Evolutionary conservation across 2,888 invertebrate species (phyloP), one percentile per base, ranked within the genome.

Genomic region (Galerucella pusilla): DNA sequence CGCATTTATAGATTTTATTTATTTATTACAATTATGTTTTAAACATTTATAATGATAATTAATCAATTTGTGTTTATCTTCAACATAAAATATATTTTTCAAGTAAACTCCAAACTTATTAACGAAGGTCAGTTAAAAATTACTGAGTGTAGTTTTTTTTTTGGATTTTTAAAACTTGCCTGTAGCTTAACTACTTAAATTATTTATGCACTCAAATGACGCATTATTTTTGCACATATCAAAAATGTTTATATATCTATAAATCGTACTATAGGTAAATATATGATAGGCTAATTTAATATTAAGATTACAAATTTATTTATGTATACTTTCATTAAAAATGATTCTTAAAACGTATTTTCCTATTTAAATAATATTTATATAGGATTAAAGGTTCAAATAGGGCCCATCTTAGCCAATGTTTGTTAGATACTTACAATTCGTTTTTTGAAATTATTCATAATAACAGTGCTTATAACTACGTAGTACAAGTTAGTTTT

Each of bases 191-290:
- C n/a, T 45, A 65, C 46, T 46, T 42, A 65, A 57, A 57, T 20
- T 57, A 57, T 57, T 57, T 9, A 46, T 46, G 64, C 64, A 65
- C 64, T 42, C 10, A 45, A 46, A 42, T 45, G 45, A 64, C 42
- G 42, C 45, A 64, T 64, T 64, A 46, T 65, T 65, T 42, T 64
- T 65, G 64, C 64, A 65, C 64, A 25, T 46, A 45, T 64, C 5
- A 20, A 9, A 16, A 46, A 12, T 16, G 20, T 16, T 46, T 46
- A 45, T 65, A 46, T 65, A 25, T 65, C 20, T 65, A 65, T 46
- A 65, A 20, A 57, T 57, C 20, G 16, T 20, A 20, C 11, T 5
- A 57, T 10, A 16, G 6, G 7, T 42, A 42, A 42, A 42, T 5
- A 42, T 52, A n/a, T n/a, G n/a, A 52, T 52, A 14, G 7, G 52